Evolutionary conservation across 2,113 vertebrate species (phyloP), one percentile per base, ranked within the genome.

Genomic region (Plecturocebus donacophilus): DNA sequence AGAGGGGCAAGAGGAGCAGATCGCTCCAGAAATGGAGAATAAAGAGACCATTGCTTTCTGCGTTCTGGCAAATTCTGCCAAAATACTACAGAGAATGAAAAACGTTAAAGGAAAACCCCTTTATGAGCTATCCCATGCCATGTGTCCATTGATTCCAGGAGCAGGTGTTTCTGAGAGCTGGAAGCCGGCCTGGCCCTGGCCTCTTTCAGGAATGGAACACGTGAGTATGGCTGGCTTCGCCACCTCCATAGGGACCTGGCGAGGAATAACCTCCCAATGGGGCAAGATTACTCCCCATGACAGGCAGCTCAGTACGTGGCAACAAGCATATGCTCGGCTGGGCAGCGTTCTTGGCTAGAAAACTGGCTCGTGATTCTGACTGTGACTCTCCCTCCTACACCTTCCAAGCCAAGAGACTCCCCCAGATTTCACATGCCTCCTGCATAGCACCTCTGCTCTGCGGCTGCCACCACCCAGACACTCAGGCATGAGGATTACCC

Each of bases 281-380:
- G 56, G 64, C 1, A 20, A 42, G 54, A 20, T 85, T 32, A 2
- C 77, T 16, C 64, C 21, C 21, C 0, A 11, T 6, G 56, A 80
- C 0, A 4, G 87, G 49, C 66, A 40, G 38, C 75, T 68, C 84
- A 49, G 61, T 9, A 21, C 32, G 0, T 3, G 25, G 27, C 56
- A 5, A 32, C 66, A 47, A 20, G 76, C 1, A 4, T 17, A 7
- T 9, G 8, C 6, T 0, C 5, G 11, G 10, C 35, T 3, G 0
- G 73, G 52, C 84, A 10, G 73, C 32, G 14, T 45, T 61, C 30
- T 49, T 17, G 76, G 61, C 77, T 56, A 71, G 38, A 58, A 54
- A 75, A 19, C 45, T 2, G 25, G 38, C 38, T 82, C 25, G 0
- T 71, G 20, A 1, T 9, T 19, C 13, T 30, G 30, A 25, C 19